Percentiles rank a stretch among this genome's conserved stretches.
Conservation (phyloP, 2,888 invertebrate genomes). For the Leucoma salicis region DNA sequence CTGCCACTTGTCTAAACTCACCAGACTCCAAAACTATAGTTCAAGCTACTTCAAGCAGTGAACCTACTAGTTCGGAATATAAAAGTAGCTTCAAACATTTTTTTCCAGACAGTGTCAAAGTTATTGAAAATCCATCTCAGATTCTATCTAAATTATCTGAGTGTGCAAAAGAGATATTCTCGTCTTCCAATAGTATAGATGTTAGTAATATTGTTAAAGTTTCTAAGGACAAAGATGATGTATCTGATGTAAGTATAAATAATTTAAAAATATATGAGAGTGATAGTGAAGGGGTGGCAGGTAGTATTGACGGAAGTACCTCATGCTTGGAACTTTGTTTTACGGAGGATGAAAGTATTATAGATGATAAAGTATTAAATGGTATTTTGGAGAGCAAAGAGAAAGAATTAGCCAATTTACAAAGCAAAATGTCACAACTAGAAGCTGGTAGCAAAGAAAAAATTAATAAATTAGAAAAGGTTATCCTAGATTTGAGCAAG, state of each 20-base stretch:
- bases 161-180: slow-evolving; percentile 78
- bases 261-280: slow-evolving; percentile 75
- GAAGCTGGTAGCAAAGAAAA: slow-evolving; percentile 72
- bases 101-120: slow-evolving; percentile 73
- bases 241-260: slow-evolving; percentile 68
- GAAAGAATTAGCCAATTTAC: slow-evolving; percentile 74
- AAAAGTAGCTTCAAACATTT: slow-evolving; percentile 67
- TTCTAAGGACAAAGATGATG: slow-evolving; percentile 65
- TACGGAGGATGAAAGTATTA: slow-evolving; percentile 68
- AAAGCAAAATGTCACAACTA: slow-evolving; percentile 76
- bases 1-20: slow-evolving; percentile 84
- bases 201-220: slow-evolving; percentile 61
- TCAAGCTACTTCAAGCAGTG: slow-evolving; percentile 62
- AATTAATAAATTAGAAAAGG: slow-evolving; percentile 73
- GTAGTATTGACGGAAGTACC: slow-evolving; percentile 73
- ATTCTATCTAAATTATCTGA: slow-evolving; percentile 72
- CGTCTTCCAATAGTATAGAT: slow-evolving; percentile 71
- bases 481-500: slow-evolving; percentile 85
- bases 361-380: slow-evolving; percentile 59
- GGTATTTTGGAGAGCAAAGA: slow-evolving; percentile 68
- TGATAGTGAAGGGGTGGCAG: slow-evolving; percentile 73
- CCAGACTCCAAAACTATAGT: slow-evolving; percentile 67
- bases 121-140: slow-evolving; percentile 73
- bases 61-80: slow-evolving; percentile 71
- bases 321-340: slow-evolving; percentile 77